These are phyloP conservation scores for Drosophila willistoni DNA, from an alignment of 1,140 invertebrate species.

Conservation along the genomic window DNA sequence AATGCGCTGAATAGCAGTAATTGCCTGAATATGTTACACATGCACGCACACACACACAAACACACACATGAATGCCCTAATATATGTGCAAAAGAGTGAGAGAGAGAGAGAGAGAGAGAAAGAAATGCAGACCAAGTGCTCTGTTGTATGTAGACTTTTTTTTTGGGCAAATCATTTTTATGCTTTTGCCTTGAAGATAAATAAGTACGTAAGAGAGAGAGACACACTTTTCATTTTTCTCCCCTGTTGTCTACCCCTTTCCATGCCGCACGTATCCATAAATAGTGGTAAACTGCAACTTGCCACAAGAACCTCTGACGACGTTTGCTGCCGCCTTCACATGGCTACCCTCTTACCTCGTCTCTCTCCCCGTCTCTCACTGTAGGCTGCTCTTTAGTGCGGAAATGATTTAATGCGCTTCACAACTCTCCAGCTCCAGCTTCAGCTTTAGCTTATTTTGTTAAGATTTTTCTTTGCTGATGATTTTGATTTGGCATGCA, in stretches of 20 bases:
- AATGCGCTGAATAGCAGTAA: conserved; percentile 80
- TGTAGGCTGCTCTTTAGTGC: conserved; percentile 66
- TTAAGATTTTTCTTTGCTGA: conserved; percentile 72
- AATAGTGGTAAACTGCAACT: conserved; percentile 76
- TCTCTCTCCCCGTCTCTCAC: not conserved
- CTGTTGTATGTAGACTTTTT: conserved; percentile 27
- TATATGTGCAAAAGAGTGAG: conserved; percentile 33
- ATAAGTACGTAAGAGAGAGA: conserved; percentile 30
- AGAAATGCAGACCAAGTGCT: conserved; percentile 9
- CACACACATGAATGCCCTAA: conserved; percentile 68
- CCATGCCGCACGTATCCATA: conserved; percentile 46
- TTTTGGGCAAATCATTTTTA: conserved; percentile 70
- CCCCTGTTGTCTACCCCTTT: conserved; percentile 7
- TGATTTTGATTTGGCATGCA: conserved; percentile 64
- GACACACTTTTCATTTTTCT: conserved; percentile 67
- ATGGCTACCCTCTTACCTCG: not conserved
- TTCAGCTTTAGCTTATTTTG: conserved; percentile 66
- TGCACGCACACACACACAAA: conserved; percentile 42
- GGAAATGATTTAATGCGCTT: conserved; percentile 81
- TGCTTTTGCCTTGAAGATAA: conserved; percentile 53
- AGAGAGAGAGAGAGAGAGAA: conserved; percentile 3
- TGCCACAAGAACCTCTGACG: conserved; percentile 41
- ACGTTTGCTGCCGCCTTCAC: conserved; percentile 34
- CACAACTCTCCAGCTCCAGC: conserved; percentile 64
- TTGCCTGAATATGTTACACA: conserved; percentile 80